These are phyloP conservation scores for Uromys caudimaculatus DNA, from an alignment of 2,797 vertebrate species.

Conservation along the genomic window DNA sequence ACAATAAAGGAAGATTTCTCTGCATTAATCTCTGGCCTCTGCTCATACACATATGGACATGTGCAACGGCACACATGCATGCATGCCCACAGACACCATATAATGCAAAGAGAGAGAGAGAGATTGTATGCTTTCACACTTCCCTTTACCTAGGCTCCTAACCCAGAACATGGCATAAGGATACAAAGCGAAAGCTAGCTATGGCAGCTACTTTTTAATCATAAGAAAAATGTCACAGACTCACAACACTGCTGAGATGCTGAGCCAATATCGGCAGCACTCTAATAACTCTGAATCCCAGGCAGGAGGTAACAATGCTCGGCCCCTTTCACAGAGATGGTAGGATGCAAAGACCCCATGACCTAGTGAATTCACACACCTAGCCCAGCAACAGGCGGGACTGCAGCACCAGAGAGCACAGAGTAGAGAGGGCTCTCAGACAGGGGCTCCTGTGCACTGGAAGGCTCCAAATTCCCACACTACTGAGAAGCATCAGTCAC, in stretches of 20 bases:
- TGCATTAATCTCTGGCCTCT: not conserved
- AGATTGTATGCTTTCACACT: not conserved
- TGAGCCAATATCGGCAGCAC: not conserved
- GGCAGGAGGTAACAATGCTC: not conserved
- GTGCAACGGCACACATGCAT: not conserved
- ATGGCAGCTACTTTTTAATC: constrained; percentile 6
- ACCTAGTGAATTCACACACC: not conserved
- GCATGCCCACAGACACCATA: not conserved
- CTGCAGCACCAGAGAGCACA: not conserved
- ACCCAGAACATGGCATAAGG: not conserved
- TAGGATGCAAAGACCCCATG: not conserved
- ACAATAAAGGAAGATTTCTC: not conserved
- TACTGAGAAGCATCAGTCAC: not conserved
- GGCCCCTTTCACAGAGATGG: not conserved
- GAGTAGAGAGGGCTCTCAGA: not conserved
- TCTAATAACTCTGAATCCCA: not conserved
- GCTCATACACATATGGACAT: not conserved
- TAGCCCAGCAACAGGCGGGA: not conserved
- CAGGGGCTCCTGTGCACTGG: not conserved
- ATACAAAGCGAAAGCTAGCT: not conserved
- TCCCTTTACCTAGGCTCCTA: not conserved
- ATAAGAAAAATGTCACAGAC: not conserved
- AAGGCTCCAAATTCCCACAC: not conserved
- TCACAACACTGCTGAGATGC: not conserved
- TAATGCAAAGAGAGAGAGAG: not conserved